Evolutionary conservation across 1,140 invertebrate species (phyloP), one percentile per base, ranked within the genome.

Genomic region (Carposina sasakii): DNA sequence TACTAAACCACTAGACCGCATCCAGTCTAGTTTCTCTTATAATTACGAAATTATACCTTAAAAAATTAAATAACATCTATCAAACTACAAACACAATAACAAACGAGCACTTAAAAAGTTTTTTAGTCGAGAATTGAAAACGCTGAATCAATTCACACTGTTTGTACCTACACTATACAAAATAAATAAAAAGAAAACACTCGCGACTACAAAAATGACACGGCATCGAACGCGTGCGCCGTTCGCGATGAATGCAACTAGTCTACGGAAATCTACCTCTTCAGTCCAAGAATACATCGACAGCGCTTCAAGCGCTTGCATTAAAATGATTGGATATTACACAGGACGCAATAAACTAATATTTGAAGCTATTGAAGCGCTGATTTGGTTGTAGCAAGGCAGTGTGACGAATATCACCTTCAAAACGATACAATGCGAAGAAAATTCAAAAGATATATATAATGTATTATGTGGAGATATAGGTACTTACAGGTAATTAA

Each of bases 1-100:
- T 42, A 31, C 66, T 52, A 58, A 58, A 69, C 57, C 63, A 70
- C 69, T 76, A 65, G 54, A 64, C 65, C 71, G 68, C 69, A 73
- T 78, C 68, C 63, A 63, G n/a, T n/a, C n/a, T n/a, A n/a, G 56
- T 67, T 63, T 65, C 56, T 57, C 54, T 58, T 48, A 51, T 65
- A 43, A 57, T 48, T 36, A 40, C 46, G 45, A 36, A 45, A 41
- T 42, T 48, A 45, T 30, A 6, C 15, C n/a, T n/a, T 2, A 34
- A 6, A 5, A 12, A 26, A 26, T 26, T 26, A 26, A 12, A 26
- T 6, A 26, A 26, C 5, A 26, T 12, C 5, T 26, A 12, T 6
- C 5, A 26, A 26, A 26, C 5, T 12, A 6, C 5, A 6, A 6
- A 26, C 24, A 26, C 5, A 26, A 26, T 6, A 26, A 30, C 2